phyloP scores from a whole-genome alignment of 2,797 vertebrate genomes.

The Sus cebifrons region DNA sequence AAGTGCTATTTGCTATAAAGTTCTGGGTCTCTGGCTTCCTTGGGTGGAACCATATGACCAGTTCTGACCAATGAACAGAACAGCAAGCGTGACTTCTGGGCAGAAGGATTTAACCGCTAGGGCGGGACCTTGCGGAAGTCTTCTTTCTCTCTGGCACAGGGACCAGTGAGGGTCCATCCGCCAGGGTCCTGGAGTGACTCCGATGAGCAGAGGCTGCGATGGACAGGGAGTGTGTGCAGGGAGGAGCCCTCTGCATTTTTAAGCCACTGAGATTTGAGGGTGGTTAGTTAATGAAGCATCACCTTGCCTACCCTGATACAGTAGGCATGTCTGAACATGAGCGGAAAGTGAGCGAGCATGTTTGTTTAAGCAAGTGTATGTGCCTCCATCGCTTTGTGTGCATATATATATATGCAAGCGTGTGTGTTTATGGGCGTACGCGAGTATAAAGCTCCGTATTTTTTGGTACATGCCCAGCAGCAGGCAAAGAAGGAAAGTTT shows the following conservation, averaged over 20 bases:
- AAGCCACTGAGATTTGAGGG: background rate
- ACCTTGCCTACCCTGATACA: constrained; percentile 10
- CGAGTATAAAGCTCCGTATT: background rate
- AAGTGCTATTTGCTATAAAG: no score
- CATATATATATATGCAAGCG: background rate
- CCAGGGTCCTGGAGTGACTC: background rate
- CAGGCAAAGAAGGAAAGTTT: background rate
- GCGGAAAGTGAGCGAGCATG: background rate
- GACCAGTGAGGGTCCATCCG: background rate
- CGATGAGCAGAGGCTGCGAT: background rate
- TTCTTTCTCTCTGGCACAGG: background rate
- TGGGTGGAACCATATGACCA: no score
- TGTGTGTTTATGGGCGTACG: background rate
- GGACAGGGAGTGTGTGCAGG: background rate
- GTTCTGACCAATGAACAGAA: no score
- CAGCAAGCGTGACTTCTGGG: no score
- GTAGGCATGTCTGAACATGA: background rate
- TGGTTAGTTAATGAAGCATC: background rate
- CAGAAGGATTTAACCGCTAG: no score
- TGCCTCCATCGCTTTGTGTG: background rate
- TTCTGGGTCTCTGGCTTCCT: no score
- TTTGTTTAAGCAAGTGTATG: background rate
- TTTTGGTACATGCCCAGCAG: constrained; percentile 1
- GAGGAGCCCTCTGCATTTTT: background rate
- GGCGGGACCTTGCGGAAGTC: background rate